phyloP scores from a whole-genome alignment of 2,797 vertebrate genomes.

The Aselliscus stoliczkanus region DNA sequence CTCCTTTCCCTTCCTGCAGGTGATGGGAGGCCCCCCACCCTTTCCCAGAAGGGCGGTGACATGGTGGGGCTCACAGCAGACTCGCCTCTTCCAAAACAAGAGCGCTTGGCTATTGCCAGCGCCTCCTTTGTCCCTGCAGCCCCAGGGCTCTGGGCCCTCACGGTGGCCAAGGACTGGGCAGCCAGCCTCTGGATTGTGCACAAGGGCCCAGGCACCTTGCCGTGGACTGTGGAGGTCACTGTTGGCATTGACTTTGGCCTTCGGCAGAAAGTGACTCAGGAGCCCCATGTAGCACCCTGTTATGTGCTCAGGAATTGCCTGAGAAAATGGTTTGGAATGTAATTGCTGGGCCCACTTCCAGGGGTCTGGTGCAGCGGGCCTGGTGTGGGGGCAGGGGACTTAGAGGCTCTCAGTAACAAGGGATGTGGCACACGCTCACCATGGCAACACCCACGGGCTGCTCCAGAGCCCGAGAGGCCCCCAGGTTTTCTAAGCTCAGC shows the following conservation, averaged over 20 bases:
- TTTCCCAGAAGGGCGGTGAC: rapidly evolving
- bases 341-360: background rate
- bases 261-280: background rate
- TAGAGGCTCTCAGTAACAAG: background rate
- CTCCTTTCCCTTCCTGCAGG: background rate
- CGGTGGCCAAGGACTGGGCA: background rate
- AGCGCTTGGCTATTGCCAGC: background rate
- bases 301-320: rapidly evolving
- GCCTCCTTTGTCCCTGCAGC: too few species aligned
- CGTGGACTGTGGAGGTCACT: rapidly evolving
- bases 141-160: rapidly evolving
- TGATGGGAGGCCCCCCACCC: background rate
- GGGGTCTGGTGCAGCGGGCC: background rate
- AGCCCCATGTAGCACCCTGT: background rate
- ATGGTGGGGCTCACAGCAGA: background rate
- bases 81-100: background rate
- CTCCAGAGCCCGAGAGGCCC: background rate
- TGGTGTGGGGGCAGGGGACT: background rate
- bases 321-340: background rate
- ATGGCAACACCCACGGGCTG: rapidly evolving
- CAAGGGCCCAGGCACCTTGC: background rate
- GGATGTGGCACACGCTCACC: rapidly evolving
- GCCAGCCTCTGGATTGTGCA: rapidly evolving
- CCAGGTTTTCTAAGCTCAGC: rapidly evolving
- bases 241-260: background rate